phyloP scores from a whole-genome alignment of 1,140 invertebrate genomes.

The Drosophila navojoa region DNA sequence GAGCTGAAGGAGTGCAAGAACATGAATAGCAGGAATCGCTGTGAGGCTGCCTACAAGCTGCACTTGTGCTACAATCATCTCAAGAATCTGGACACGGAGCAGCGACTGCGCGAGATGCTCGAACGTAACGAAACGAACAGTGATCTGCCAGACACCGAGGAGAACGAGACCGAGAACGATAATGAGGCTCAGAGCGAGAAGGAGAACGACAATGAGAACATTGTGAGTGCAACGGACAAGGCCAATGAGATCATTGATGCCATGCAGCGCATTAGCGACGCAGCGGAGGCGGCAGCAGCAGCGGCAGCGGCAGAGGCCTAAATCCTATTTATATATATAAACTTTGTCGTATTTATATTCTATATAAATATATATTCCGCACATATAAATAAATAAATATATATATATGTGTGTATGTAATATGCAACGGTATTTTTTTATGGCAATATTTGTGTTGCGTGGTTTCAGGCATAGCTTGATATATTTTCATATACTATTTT shows the following conservation, averaged over 20 bases:
- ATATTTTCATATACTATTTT: background rate
- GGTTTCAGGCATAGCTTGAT: conserved; percentile 9
- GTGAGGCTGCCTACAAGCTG: conserved; percentile 72
- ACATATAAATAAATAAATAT: background rate
- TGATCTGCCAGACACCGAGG: conserved; percentile 26
- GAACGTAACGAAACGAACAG: conserved; percentile 49
- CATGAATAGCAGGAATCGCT: conserved; percentile 57
- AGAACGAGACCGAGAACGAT: conserved; percentile 18
- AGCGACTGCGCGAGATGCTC: conserved; percentile 62
- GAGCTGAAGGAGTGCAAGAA: conserved; percentile 62
- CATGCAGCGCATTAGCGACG: conserved; percentile 37
- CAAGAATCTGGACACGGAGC: conserved; percentile 69
- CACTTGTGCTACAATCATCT: conserved; percentile 75
- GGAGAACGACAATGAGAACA: background rate
- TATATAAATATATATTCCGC: background rate
- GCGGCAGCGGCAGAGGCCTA: background rate
- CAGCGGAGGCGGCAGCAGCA: background rate
- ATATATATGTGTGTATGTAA: background rate
- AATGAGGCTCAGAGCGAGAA: background rate
- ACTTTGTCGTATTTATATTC: background rate
- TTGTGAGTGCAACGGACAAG: conserved; percentile 6
- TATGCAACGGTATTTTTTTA: background rate
- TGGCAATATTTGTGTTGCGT: background rate
- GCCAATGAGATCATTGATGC: conserved; percentile 48
- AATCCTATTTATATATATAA: no score